A percentile compares a stretch with the other conserved stretches of the same genome.
These are phyloP conservation scores for Cotesia congregata DNA, from an alignment of 2,888 invertebrate genomes.

Conservation along the genomic window DNA sequence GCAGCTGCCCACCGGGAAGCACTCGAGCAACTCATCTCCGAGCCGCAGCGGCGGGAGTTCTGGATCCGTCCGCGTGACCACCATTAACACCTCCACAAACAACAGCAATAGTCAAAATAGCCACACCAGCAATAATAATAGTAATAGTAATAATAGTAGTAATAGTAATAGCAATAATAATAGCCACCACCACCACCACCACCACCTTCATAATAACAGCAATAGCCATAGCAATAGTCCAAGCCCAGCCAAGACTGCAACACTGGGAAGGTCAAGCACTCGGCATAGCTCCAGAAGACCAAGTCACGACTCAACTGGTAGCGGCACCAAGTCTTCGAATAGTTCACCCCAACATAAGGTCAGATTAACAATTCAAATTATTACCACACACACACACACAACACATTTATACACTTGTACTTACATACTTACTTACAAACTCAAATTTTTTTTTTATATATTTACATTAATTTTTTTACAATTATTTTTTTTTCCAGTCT, in stretches of 20 bases:
- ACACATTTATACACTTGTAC: not conserved
- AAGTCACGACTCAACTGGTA: conserved; percentile 65
- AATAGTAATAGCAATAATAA: conserved; percentile 47
- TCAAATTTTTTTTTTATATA: conserved; percentile 8
- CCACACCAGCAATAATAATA: not conserved
- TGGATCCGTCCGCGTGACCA: conserved; percentile 66
- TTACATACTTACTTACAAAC: not conserved
- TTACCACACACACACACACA: conserved; percentile 16
- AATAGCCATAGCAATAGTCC: conserved; percentile 47
- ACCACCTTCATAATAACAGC: not conserved
- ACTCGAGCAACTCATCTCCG: conserved; percentile 66
- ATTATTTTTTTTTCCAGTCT: too few species aligned
- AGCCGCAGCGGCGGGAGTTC: conserved; percentile 68
- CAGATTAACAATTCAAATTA: conserved; percentile 27
- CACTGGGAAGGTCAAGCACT: conserved; percentile 61
- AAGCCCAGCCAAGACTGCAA: conserved; percentile 63
- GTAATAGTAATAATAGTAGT: not conserved
- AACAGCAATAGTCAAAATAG: not conserved
- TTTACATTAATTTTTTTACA: not conserved
- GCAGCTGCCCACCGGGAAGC: conserved; percentile 61
- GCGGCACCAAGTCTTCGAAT: conserved; percentile 63
- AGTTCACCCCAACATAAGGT: conserved; percentile 68
- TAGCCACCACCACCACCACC: conserved; percentile 46
- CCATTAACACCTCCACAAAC: not conserved
- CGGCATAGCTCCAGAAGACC: conserved; percentile 65